phyloP scores from a whole-genome alignment of 2,797 vertebrate species.

The Gorsachius magnificus region DNA sequence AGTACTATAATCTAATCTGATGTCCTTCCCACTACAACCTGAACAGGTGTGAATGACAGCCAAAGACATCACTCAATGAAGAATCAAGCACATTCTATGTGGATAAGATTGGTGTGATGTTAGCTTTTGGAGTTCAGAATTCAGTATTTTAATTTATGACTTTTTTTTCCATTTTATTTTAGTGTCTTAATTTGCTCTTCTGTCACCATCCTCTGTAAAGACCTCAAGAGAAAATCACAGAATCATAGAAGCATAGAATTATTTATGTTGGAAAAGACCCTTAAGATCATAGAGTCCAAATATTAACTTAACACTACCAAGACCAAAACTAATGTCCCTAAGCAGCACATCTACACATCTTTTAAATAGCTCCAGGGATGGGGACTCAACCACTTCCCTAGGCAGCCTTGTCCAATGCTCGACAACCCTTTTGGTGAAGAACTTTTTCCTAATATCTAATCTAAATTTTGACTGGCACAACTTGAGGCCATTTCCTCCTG shows the following conservation, averaged over 20 bases:
- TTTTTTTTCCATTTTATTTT: not conserved
- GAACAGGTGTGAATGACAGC: not conserved
- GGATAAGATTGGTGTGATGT: not conserved
- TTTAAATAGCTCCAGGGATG: not conserved
- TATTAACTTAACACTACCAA: not conserved
- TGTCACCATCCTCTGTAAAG: not conserved
- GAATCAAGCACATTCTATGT: not conserved
- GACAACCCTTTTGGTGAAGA: not conserved
- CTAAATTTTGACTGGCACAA: not conserved
- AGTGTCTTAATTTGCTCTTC: not conserved
- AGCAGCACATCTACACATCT: not conserved
- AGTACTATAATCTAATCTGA: not conserved
- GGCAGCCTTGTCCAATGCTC: not conserved
- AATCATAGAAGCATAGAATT: not conserved
- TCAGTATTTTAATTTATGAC: not conserved
- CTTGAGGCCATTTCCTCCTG: rapidly evolving
- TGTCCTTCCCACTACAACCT: not conserved
- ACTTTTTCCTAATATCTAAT: not conserved
- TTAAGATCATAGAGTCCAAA: not conserved
- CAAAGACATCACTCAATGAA: not conserved
- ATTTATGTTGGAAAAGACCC: not conserved
- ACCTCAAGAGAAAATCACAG: not conserved
- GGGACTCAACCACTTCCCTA: no score
- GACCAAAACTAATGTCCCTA: not conserved
- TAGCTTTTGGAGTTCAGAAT: not conserved